Conservation (phyloP, 2,113 vertebrate species). For the Larimichthys crocea region DNA sequence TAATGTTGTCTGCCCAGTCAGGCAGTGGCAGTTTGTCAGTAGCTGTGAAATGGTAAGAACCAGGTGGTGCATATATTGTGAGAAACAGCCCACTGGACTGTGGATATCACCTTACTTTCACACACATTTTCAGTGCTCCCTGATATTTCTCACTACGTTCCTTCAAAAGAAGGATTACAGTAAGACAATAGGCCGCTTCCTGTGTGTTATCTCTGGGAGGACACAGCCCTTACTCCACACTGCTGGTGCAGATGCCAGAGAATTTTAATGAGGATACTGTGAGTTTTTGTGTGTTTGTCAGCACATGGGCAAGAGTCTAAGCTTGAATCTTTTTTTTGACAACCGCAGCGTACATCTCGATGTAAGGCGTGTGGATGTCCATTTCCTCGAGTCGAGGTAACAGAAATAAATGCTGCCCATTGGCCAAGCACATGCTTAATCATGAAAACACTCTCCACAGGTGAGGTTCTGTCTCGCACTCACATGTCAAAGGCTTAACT, state of each 20-base stretch:
- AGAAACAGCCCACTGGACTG: conserved; percentile 39
- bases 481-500: conserved; percentile 73
- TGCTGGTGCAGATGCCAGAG: conserved; percentile 40
- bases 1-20: conserved; percentile 33
- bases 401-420: conserved; percentile 55
- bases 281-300: conserved; percentile 42
- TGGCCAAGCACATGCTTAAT: conserved; percentile 66
- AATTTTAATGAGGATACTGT: conserved; percentile 63
- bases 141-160: conserved; percentile 42
- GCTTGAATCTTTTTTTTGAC: conserved; percentile 44
- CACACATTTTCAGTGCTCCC: conserved; percentile 39
- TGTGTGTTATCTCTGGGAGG: conserved; percentile 64
- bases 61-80: conserved; percentile 23
- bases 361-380: conserved; percentile 37
- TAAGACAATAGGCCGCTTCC: conserved; percentile 67
- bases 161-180: conserved; percentile 71
- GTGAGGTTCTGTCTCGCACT: conserved; percentile 72
- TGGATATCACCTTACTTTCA: conserved; percentile 42
- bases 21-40: conserved; percentile 15
- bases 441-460: conserved; percentile 68
- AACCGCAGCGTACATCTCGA: conserved; percentile 20
- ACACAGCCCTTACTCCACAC: conserved; percentile 51
- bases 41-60: conserved; percentile 27
- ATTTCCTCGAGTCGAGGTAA: conserved; percentile 37
- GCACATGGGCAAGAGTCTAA: conserved; percentile 17